Conservation (phyloP, 35 echinoderm and acorn worm species). For the Chiridota heheva region DNA sequence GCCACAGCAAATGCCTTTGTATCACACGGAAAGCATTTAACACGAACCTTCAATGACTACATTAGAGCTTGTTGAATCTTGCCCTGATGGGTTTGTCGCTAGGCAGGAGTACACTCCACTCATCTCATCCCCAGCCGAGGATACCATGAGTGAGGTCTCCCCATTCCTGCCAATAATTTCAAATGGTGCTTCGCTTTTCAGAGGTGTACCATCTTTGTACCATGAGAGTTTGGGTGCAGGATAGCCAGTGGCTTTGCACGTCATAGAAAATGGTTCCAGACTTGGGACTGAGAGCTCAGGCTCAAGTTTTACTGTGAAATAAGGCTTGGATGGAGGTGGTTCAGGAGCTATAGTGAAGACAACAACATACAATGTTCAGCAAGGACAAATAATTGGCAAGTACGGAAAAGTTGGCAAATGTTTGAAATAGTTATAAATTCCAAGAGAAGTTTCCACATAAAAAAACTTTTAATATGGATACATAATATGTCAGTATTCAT, state of each 20-base stretch:
- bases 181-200: slow-evolving; percentile 12
- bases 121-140: slow-evolving; percentile 23
- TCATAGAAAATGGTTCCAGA: background rate
- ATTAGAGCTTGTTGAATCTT: slow-evolving; percentile 55
- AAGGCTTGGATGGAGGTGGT: slow-evolving; percentile 26
- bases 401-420: no score
- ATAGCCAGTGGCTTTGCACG: slow-evolving; percentile 7
- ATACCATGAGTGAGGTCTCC: background rate
- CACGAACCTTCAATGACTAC: slow-evolving; percentile 33
- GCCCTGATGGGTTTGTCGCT: slow-evolving; percentile 66
- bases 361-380: no score
- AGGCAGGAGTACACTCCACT: slow-evolving; percentile 59
- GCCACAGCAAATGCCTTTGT: background rate
- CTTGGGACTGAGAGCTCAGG: background rate
- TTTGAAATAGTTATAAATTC: no score
- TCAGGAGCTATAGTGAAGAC: slow-evolving; percentile 28
- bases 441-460: no score
- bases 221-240: slow-evolving; percentile 7
- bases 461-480: no score
- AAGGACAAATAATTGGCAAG: no score
- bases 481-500: no score
- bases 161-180: slow-evolving; percentile 3
- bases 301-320: slow-evolving; percentile 7
- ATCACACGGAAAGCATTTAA: no score
- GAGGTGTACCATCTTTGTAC: slow-evolving; percentile 24